Conservation (phyloP, 2,797 vertebrate genomes). For the Microcaecilia unicolor region DNA sequence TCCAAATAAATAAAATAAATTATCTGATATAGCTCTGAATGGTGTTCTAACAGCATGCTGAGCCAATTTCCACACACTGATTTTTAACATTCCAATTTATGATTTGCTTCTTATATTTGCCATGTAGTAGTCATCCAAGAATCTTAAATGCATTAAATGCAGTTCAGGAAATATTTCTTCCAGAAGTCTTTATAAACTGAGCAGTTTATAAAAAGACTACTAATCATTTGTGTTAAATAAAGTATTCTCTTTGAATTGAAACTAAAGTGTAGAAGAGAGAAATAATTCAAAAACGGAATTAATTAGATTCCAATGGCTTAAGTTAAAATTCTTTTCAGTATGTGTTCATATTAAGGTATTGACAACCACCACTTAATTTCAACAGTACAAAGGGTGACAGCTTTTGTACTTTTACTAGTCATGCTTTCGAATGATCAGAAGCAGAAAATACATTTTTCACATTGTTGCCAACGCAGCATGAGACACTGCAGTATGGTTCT, state of each 20-base stretch:
- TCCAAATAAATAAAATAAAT: no score
- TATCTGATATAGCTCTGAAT: no score
- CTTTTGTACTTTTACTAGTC: slow-evolving; percentile 9
- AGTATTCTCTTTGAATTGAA: slow-evolving; percentile 4
- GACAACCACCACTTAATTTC: slow-evolving; percentile 10
- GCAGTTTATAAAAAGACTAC: no score
- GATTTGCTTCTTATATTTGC: no score
- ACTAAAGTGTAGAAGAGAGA: no score
- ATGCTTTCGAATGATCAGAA: slow-evolving; percentile 19
- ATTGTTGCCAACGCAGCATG: slow-evolving; percentile 8
- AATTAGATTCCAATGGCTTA: slow-evolving; percentile 2
- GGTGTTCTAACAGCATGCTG: no score
- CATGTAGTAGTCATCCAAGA: no score
- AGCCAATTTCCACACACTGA: no score
- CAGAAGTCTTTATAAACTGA: slow-evolving; percentile 3
- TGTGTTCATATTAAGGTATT: slow-evolving; percentile 20
- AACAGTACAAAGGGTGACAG: slow-evolving; percentile 2
- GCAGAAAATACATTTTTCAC: slow-evolving; percentile 23
- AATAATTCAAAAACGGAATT: slow-evolving; percentile 1
- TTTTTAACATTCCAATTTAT: no score
- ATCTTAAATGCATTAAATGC: no score
- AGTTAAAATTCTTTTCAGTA: slow-evolving; percentile 6
- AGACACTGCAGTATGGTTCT: slow-evolving; percentile 9
- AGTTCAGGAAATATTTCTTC: background rate
- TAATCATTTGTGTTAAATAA: slow-evolving; percentile 3